These are phyloP conservation scores for Engystomops pustulosus DNA, from an alignment of 2,113 vertebrate genomes.

Conservation along the genomic window DNA sequence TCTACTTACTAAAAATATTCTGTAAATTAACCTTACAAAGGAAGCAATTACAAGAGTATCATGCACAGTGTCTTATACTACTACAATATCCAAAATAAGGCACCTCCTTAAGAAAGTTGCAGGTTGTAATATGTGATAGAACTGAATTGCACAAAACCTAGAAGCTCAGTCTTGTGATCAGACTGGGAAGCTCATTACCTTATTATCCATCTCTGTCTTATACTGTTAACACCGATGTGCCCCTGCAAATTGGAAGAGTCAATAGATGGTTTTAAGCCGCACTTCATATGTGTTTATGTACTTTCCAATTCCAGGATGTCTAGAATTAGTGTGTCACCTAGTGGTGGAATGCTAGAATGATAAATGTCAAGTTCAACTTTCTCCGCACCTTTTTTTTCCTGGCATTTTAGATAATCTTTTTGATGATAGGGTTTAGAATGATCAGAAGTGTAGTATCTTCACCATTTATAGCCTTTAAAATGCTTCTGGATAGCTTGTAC, in stretches of 20 bases:
- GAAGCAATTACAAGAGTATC: no score
- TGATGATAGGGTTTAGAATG: conserved; percentile 7
- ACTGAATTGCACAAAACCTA: background rate
- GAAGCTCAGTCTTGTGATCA: background rate
- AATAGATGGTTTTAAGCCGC: background rate
- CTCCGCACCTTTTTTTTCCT: background rate
- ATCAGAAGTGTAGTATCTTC: background rate
- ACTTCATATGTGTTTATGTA: background rate
- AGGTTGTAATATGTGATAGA: no score
- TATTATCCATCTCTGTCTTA: background rate
- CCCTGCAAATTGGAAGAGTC: background rate
- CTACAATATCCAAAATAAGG: no score
- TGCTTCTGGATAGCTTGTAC: background rate
- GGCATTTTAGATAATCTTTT: conserved; percentile 23
- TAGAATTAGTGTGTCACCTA: conserved; percentile 19
- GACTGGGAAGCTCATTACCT: background rate
- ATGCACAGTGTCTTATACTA: no score
- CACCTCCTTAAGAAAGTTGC: no score
- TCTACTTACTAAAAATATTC: no score
- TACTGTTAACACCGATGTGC: background rate
- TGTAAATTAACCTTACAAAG: no score
- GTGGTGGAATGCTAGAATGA: background rate
- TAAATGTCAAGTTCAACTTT: background rate
- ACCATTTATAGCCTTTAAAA: background rate
- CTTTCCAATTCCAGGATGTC: background rate